Conservation (phyloP, 2,797 vertebrate genomes). For the Nasua narica region DNA sequence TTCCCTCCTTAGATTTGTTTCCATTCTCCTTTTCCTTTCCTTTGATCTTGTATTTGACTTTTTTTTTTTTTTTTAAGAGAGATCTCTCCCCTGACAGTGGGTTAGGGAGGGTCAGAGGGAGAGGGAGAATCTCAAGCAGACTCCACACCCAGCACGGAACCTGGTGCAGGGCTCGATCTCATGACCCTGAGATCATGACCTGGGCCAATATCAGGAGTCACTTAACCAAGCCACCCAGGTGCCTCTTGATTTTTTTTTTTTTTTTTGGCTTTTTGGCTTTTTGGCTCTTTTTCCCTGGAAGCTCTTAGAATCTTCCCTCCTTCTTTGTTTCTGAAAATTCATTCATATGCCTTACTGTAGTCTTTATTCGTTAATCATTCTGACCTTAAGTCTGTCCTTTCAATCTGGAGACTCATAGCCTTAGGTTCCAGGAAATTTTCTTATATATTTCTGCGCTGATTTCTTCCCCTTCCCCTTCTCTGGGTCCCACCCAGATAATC, state of each 20-base stretch:
- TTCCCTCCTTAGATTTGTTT: too few relatives aligned
- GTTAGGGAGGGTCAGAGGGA: too few relatives aligned
- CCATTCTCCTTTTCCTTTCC: not conserved
- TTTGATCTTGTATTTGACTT: not conserved
- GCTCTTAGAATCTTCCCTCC: not conserved
- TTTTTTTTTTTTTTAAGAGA: too few relatives aligned
- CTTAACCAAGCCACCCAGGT: too few relatives aligned
- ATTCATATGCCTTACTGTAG: not conserved
- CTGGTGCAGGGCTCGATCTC: too few relatives aligned
- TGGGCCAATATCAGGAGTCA: too few relatives aligned
- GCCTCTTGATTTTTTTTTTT: too few relatives aligned
- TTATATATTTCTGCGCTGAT: not conserved
- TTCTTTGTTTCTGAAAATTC: not conserved
- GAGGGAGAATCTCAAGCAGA: too few relatives aligned
- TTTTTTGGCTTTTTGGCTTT: too few relatives aligned
- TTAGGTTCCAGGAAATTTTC: not conserved
- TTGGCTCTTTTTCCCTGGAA: not conserved
- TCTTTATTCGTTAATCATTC: not conserved
- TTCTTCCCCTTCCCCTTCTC: not conserved
- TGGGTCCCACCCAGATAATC: not conserved
- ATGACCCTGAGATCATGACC: too few relatives aligned
- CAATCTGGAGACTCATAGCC: not conserved
- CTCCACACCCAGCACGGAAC: too few relatives aligned
- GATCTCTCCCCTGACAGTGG: too few relatives aligned
- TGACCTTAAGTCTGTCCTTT: not conserved